Percentiles rank a stretch among this genome's conserved stretches.
Evolutionary conservation across 2,113 vertebrate species (phyloP).

Genomic region (Ancistrus triradiatus): DNA sequence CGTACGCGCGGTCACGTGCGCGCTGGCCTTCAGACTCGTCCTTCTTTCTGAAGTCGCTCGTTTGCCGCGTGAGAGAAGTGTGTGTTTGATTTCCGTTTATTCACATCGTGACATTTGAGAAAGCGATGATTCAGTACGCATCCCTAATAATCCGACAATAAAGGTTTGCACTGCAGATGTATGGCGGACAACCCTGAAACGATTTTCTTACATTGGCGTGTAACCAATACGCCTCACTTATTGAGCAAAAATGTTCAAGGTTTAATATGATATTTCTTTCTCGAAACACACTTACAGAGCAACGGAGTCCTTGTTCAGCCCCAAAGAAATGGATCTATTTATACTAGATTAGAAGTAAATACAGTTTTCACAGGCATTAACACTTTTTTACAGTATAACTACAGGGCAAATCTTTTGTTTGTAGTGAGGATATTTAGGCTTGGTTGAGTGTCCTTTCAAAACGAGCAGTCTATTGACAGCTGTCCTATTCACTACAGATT

Average conservation of each 20-base stretch:
- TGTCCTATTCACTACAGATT: not conserved
- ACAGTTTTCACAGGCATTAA: not conserved
- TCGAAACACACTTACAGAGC: too few species aligned
- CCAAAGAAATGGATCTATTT: too few species aligned
- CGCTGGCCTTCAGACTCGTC: not conserved
- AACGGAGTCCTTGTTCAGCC: too few species aligned
- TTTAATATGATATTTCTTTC: too few species aligned
- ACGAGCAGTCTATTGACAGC: constrained; percentile 4
- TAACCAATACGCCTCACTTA: too few species aligned
- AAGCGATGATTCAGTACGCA: not conserved
- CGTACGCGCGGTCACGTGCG: not conserved
- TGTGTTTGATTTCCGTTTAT: not conserved
- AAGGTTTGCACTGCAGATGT: not conserved
- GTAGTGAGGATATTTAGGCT: not conserved
- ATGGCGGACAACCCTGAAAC: not conserved
- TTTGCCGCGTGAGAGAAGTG: constrained; percentile 3
- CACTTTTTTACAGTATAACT: not conserved
- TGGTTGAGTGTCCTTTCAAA: not conserved
- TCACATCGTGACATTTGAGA: not conserved
- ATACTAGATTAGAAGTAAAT: not conserved
- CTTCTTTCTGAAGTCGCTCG: constrained; percentile 25
- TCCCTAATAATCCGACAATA: not conserved
- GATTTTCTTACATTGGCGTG: not conserved
- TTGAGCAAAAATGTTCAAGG: too few species aligned
- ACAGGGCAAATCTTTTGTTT: not conserved